Evolutionary conservation across 2,113 vertebrate species (phyloP).

Genomic region (Serilophus lunatus): DNA sequence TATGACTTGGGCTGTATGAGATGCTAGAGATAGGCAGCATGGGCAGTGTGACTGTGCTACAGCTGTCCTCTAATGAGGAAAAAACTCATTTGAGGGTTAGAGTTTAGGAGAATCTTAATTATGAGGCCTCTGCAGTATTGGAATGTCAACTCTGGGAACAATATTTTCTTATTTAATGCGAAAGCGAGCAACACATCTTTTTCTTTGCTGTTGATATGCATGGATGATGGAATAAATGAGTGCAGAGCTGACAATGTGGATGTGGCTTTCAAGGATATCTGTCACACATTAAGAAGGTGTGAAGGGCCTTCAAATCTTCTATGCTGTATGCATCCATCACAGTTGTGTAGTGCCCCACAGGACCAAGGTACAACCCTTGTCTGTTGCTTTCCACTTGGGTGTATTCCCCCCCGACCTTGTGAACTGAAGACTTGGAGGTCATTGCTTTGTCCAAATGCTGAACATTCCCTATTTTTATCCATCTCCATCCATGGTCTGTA

Average conservation of each 20-base stretch:
- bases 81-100: background rate
- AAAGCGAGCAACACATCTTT: background rate
- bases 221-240: background rate
- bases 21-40: background rate
- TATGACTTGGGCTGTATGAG: background rate
- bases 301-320: background rate
- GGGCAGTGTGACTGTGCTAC: background rate
- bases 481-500: background rate
- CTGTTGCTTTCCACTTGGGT: background rate
- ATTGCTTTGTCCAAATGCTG: conserved; percentile 28
- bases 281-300: background rate
- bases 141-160: background rate
- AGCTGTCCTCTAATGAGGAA: background rate
- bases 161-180: background rate
- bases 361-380: background rate
- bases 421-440: background rate
- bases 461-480: conserved; percentile 3
- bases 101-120: background rate
- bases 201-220: fast-evolving
- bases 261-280: background rate
- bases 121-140: background rate
- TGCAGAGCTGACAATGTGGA: background rate
- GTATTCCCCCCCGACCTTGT: background rate
- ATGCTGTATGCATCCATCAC: background rate
- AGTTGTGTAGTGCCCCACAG: background rate